Evolutionary conservation across 2,797 vertebrate genomes (phyloP).

Genomic region (Coilia nasus): DNA sequence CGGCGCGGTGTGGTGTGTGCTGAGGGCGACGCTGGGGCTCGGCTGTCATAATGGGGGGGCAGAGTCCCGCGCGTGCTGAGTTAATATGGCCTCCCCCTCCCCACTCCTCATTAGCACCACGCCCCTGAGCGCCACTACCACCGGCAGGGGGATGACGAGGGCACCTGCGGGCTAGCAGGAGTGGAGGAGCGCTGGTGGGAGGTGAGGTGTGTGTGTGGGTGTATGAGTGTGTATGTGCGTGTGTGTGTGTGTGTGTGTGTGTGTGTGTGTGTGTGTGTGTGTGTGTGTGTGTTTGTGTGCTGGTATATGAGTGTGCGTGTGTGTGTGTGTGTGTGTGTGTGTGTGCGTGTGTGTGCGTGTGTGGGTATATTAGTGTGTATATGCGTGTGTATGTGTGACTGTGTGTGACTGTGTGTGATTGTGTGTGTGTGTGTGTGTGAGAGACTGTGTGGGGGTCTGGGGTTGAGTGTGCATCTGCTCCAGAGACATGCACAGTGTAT

Average conservation of each 20-base stretch:
- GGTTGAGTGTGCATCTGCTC: not conserved
- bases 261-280: not conserved
- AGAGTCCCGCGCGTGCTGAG: not conserved
- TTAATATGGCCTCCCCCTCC: not conserved
- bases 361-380: too few relatives aligned
- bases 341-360: too few relatives aligned
- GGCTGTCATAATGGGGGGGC: not conserved
- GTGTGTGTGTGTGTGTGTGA: too few relatives aligned
- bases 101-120: not conserved
- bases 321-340: too few relatives aligned
- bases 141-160: not conserved
- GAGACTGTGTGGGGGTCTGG: not conserved
- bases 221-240: not conserved
- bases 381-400: too few relatives aligned
- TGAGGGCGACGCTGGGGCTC: not conserved
- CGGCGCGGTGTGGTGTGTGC: not conserved
- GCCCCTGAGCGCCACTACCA: not conserved
- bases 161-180: not conserved
- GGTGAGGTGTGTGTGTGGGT: too few relatives aligned
- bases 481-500: not conserved
- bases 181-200: not conserved
- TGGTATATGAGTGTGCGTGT: too few relatives aligned
- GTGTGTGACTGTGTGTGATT: too few relatives aligned
- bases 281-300: too few relatives aligned
- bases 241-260: not conserved